Conservation (phyloP, 1,140 invertebrate genomes). For the Sitobion miscanthi region DNA sequence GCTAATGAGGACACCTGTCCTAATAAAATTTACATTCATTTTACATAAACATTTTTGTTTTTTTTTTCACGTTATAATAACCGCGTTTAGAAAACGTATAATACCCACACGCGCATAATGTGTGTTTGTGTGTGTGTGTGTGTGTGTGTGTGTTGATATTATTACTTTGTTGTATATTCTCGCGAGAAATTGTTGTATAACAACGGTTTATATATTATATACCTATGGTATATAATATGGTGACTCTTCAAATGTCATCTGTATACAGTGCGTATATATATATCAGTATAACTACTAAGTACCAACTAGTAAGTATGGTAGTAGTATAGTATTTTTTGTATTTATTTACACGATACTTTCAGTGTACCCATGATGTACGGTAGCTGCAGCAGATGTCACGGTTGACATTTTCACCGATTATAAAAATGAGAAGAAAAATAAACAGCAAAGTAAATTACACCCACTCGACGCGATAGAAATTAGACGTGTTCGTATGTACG, state of each 20-base stretch:
- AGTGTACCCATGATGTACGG: neutral
- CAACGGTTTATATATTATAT: neutral
- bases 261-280: neutral
- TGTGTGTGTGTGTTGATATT: neutral
- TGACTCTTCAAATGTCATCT: neutral
- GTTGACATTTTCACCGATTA: conserved; percentile 14
- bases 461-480: neutral
- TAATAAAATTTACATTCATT: conserved; percentile 51
- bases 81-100: conserved; percentile 34
- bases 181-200: neutral
- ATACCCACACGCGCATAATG: neutral
- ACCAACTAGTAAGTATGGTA: neutral
- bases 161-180: conserved; percentile 11
- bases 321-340: neutral
- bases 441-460: neutral
- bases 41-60: conserved; percentile 45
- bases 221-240: neutral
- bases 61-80: conserved; percentile 28
- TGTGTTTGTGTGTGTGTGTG: neutral
- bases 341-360: conserved; percentile 10
- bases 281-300: too few species aligned
- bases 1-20: conserved; percentile 56
- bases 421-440: conserved; percentile 6
- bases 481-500: neutral
- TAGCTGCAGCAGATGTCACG: neutral